Base-by-base conservation (phyloP, 2,797 vertebrate species). In the Epinephelus coioides region DNA sequence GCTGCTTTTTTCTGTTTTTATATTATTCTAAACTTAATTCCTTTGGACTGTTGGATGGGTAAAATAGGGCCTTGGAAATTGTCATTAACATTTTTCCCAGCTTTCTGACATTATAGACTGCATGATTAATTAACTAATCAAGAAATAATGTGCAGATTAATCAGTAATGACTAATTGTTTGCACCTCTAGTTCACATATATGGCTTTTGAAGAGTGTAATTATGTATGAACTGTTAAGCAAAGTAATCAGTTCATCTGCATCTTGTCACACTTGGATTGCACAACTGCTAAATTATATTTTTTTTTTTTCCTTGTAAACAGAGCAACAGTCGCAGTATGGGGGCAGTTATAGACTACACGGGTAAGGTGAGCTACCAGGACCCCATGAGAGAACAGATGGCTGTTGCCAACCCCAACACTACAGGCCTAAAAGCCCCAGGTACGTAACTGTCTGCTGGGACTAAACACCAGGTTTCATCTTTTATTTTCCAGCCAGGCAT, bases 321-420 rank as follows among this genome's bases (percentile, higher is more conserved):
- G 91, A 97, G 96, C 60, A 96, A 96, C 94, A 96, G 94, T 90
- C 97, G 97, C 74, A 97, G 96, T 75, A 93, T 96, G 91, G 97
- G 97, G 87, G 96, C 95, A 55, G 95, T 97, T 40, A 95, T 97
- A n/a, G 98, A 99, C 86, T 97, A 97, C 91, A 97, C 97, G 91
- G 96, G 95, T 89, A 98, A 97, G 93, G 96, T 98, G 96, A 98
- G 95, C 94, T 97, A 97, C 90, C 97, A 97, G 82, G 98, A 99
- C 85, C 79, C 96, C 8, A 94, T 95, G 75, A 95, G 97, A 83
- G 98, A 99, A 12, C 97, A 97, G 90, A 97, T 97, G 95, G 93
- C 93, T 64, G 93, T 92, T 65, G 90, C 95, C 70, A 97, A 97
- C 67, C 95, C 97, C 65, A 69, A 95, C 85, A 95, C 96, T 0